phyloP scores from a whole-genome alignment of 2,888 invertebrate species.

The Lepidochrysops patricia region DNA sequence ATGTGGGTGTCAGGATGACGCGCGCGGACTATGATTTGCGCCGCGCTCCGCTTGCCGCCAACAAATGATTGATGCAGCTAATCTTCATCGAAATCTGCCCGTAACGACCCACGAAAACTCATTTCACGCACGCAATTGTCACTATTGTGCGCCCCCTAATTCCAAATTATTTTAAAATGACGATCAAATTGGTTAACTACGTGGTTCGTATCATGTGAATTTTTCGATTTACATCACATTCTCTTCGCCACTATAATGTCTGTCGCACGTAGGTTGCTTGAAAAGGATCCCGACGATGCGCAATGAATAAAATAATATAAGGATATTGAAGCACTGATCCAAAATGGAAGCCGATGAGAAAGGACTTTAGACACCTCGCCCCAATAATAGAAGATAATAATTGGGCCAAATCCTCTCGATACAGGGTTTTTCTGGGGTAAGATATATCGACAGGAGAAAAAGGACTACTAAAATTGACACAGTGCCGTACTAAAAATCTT shows the following conservation, averaged over 20 bases:
- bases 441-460: too few species aligned
- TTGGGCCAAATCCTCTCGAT: too few species aligned
- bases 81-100: slow-evolving; percentile 53
- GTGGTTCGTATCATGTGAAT: not conserved
- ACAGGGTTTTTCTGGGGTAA: too few species aligned
- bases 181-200: not conserved
- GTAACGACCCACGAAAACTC: slow-evolving; percentile 46
- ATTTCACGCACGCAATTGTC: slow-evolving; percentile 23
- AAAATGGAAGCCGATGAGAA: too few species aligned
- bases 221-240: not conserved
- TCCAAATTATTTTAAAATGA: slow-evolving; percentile 2
- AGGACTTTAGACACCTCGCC: too few species aligned
- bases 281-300: too few species aligned
- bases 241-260: too few species aligned
- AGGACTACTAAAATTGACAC: not conserved
- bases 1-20: slow-evolving; percentile 63
- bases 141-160: slow-evolving; percentile 14
- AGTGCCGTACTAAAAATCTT: not conserved
- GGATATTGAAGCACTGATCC: too few species aligned
- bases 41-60: slow-evolving; percentile 59
- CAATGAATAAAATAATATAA: too few species aligned
- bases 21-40: slow-evolving; percentile 67
- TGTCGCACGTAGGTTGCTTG: too few species aligned
- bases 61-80: slow-evolving; percentile 62
- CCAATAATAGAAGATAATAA: too few species aligned